Evolutionary conservation across 2,113 vertebrate species (phyloP).

Genomic region (Odobenus rosmarus): DNA sequence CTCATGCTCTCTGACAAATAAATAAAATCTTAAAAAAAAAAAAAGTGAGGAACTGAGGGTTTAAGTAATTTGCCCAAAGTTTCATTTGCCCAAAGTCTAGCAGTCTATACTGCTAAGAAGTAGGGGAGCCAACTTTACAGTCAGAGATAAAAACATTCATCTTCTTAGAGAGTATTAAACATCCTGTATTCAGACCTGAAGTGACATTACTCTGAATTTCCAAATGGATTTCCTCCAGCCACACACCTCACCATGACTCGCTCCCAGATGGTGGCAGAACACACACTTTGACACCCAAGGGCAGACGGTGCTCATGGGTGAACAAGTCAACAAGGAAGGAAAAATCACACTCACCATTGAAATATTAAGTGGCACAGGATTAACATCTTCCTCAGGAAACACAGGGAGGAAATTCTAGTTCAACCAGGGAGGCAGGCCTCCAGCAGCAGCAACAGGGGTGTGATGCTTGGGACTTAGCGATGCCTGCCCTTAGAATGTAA

Average conservation of each 20-base stretch:
- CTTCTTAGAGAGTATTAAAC: background rate
- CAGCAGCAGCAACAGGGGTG: background rate
- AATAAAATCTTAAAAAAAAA: background rate
- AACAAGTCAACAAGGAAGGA: background rate
- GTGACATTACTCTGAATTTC: background rate
- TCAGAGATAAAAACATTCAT: background rate
- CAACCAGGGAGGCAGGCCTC: conserved; percentile 14
- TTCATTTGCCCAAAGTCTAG: background rate
- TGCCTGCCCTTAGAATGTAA: background rate
- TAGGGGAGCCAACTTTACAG: background rate
- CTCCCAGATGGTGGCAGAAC: fast-evolving
- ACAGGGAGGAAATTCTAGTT: conserved; percentile 64
- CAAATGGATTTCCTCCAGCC: background rate
- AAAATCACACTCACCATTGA: background rate
- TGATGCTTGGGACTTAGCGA: background rate
- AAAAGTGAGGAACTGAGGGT: background rate
- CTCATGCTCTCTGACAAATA: no score
- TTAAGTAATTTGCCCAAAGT: background rate
- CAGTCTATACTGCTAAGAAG: background rate
- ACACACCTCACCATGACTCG: background rate
- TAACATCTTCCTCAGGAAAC: conserved; percentile 62
- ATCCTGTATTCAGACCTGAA: background rate
- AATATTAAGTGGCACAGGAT: conserved; percentile 26
- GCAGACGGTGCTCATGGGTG: background rate
- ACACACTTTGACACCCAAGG: background rate